Base-by-base conservation (phyloP, 2,797 vertebrate genomes). In the Staurois parvus region DNA sequence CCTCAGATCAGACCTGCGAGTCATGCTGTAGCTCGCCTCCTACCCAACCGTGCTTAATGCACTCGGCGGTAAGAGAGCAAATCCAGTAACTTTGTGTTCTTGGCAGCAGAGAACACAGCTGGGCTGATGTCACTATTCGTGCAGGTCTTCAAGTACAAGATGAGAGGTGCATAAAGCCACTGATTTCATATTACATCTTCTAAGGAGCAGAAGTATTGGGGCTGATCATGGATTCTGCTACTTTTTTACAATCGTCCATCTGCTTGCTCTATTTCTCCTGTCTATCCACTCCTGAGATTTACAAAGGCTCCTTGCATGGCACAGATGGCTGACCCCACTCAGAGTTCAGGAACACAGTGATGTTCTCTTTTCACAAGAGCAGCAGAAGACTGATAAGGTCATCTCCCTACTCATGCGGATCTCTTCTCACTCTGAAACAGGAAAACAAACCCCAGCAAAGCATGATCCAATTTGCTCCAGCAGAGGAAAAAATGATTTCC, bases 1-100 rank as follows among this genome's bases (percentile, higher is more conserved):
- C 45, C 64, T 81, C 75, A 52, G 42, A 28, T 37, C 40, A 79
- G 66, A 80, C 68, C 59, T 37, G 10, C 24, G 30, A 40, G 26
- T 86, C 68, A 40, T 78, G 85, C 68, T 30, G 21, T 56, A 79
- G 68, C 85, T 17, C 78, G 80, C 74, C 80, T 69, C 59, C 34
- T 83, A 78, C 75, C 80, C 69, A 79, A 67, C 80, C 45, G 24
- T 3, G 56, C 26, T 68, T 59, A 74, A 87, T 83, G 70, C 45
- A 87, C 62, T 74, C 76, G 15, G n/a, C 74, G 74, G 74, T 62
- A 5, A 67, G 59, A 40, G 70, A 87, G 76, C 62, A 76, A 87
- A 73, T 87, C 69, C 81, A 74, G 70, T 83, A 73, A 87, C 81
- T 79, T 40, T 79, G 62, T 87, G 76, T 87, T 83, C 81, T 86